Evolutionary conservation across 1,140 invertebrate species (phyloP).

Genomic region (Drosophila suzukii): DNA sequence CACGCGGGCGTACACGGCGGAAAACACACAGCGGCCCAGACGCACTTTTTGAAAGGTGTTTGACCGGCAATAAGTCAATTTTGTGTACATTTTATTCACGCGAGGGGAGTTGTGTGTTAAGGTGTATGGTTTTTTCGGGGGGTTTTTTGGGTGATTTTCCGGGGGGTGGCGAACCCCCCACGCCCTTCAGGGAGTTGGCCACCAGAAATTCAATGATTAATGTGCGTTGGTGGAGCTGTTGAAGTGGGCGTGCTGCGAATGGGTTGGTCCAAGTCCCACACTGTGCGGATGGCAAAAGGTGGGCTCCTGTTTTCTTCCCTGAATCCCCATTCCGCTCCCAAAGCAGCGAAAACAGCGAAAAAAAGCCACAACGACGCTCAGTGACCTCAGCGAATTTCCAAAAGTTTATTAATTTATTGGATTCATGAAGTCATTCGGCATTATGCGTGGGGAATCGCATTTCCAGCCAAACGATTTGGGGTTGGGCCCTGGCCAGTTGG

Average conservation of each 20-base stretch:
- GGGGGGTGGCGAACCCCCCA: constrained; percentile 21
- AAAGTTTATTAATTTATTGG: constrained; percentile 82
- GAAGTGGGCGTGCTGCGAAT: constrained; percentile 67
- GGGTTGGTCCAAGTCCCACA: constrained; percentile 53
- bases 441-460: constrained; percentile 73
- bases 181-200: constrained; percentile 71
- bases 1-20: constrained; percentile 23
- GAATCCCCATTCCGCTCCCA: constrained; percentile 3
- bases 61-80: constrained; percentile 83
- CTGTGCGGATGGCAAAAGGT: constrained; percentile 13
- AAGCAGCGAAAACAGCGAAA: constrained; percentile 12
- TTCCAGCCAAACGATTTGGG: constrained; percentile 53
- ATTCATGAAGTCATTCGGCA: constrained; percentile 80
- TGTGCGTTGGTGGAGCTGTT: constrained; percentile 70
- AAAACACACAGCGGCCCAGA: constrained; percentile 42
- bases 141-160: constrained; percentile 11
- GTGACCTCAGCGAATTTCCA: constrained; percentile 80
- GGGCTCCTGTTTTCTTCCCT: constrained; percentile 15
- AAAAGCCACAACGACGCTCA: constrained; percentile 44
- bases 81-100: constrained; percentile 79
- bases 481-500: constrained; percentile 32
- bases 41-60: constrained; percentile 74
- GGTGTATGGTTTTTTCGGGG: constrained; percentile 6
- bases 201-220: constrained; percentile 83
- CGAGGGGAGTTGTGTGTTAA: constrained; percentile 21